Conservation (phyloP, 2,113 vertebrate species). For the western clawed frog (Xenopus tropicalis) region UCB_Xtro_10.0 CM004445.2:63887001-63887500, state of each 20-base stretch:
- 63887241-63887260: conserved; percentile 78
- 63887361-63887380: neutral
- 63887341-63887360: conserved; percentile 62
- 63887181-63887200: conserved; percentile 72
- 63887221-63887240: conserved; percentile 68
- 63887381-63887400: too few species aligned
- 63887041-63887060: conserved; percentile 75
- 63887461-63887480: too few species aligned
- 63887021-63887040: conserved; percentile 64
- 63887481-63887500: too few species aligned
- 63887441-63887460: too few species aligned
- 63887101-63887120: conserved; percentile 69
- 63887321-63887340: conserved; percentile 76
- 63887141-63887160: conserved; percentile 77
- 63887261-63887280: conserved; percentile 78
- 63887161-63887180: conserved; percentile 76
- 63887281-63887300: conserved; percentile 70
- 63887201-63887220: conserved; percentile 70
- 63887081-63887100: conserved; percentile 70
- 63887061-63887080: conserved; percentile 62
- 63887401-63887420: too few species aligned
- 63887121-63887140: conserved; percentile 77
- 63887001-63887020: conserved; percentile 70
- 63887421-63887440: too few species aligned
- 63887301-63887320: conserved; percentile 75